Base-by-base conservation (phyloP, 2,888 invertebrate species). In the Yponomeuta evonymella region DNA sequence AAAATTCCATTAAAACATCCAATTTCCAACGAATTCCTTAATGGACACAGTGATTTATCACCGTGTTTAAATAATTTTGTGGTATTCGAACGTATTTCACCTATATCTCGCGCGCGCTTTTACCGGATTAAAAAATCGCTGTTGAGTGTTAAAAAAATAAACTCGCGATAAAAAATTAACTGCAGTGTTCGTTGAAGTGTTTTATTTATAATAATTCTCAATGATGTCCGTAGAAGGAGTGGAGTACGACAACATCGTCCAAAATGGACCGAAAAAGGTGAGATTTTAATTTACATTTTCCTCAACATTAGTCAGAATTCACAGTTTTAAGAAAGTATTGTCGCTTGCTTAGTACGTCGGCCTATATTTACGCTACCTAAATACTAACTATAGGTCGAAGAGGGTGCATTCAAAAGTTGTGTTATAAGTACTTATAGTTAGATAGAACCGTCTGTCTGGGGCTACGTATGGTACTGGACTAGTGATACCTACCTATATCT, bases 221-320 rank as follows among this genome's bases (percentile, higher is more conserved):
- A 93, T 93, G 93, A 90, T 93, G 73, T 83, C 88, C 71, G 77
- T 77, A 75, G 94, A 94, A 87, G 94, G 94, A 81, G 90, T 94
- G 87, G 94, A 94, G 90, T 94, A 94, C 86, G 94, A 94, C 80
- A 93, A 91, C 84, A 93, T 93, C 78, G 93, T 93, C 78, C 94
- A 94, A 83, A 94, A 93, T 87, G 94, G 94, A 78, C 94, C 94
- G 72, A 93, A 93, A 90, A 94, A 94, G 93, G 94, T 94, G 84
- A 93, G 92, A 58, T 58, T 58, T 58, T 2, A 15, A 58, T 4
- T 15, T 58, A 58, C 51, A 58, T 58, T 58, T 58, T 58, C 51
- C 51, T 58, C 15, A 58, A 58, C 15, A 51, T 51, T 51, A 12
- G 10, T 36, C 43, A 8, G 43, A 43, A 58, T 15, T 58, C 12